phyloP scores from a whole-genome alignment of 2,113 vertebrate genomes.

The Panurus biarmicus region DNA sequence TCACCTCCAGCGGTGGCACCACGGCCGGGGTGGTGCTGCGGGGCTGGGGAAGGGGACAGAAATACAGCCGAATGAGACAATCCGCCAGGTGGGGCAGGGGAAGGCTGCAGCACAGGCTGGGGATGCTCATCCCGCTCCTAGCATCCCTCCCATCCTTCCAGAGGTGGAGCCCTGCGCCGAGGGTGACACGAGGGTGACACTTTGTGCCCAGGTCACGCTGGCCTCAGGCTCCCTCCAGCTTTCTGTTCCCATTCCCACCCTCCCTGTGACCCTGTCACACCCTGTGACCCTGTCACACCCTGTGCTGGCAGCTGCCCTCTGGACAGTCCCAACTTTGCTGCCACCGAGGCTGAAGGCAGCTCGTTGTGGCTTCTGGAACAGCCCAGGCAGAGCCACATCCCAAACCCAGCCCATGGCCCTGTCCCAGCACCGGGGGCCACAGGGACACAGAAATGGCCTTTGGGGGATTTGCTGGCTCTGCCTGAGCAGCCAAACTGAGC shows the following conservation, averaged over 20 bases:
- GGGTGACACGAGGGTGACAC: neutral
- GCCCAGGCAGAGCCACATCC: neutral
- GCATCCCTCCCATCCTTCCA: too few relatives aligned
- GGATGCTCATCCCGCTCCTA: neutral
- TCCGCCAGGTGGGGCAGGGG: too few relatives aligned
- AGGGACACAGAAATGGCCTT: neutral
- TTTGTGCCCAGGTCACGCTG: neutral
- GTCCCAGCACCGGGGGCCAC: neutral
- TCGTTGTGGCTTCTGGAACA: neutral
- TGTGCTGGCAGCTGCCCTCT: neutral
- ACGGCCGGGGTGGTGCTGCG: conserved; percentile 62
- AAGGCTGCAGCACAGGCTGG: neutral
- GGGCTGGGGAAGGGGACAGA: conserved; percentile 63
- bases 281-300: neutral
- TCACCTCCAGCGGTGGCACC: conserved; percentile 79
- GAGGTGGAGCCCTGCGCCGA: too few relatives aligned
- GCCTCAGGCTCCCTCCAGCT: neutral
- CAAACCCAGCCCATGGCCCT: rapidly evolving
- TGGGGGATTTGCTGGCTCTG: neutral
- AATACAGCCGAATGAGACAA: too few relatives aligned
- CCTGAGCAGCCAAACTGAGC: neutral
- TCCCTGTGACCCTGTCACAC: neutral
- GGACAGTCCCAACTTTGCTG: neutral
- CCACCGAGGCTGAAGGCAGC: neutral
- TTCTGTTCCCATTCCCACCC: neutral